phyloP scores from a whole-genome alignment of 2,797 vertebrate genomes.

The Lacerta bilineata region DNA sequence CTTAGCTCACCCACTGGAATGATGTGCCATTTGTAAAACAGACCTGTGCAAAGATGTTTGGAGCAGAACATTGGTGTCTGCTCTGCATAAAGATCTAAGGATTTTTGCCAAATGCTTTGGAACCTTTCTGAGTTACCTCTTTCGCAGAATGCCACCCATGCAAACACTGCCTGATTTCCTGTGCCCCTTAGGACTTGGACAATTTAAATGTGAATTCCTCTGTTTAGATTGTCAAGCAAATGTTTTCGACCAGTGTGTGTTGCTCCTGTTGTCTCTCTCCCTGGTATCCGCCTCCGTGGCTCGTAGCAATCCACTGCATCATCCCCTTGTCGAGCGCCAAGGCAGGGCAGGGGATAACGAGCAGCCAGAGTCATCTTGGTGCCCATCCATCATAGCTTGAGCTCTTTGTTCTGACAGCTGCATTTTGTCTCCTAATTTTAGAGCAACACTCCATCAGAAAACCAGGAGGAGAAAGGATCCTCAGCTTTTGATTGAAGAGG shows the following conservation, averaged over 20 bases:
- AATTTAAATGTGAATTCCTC: constrained; percentile 58
- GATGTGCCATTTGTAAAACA: background rate
- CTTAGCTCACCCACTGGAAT: background rate
- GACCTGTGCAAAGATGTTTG: background rate
- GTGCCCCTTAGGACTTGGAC: background rate
- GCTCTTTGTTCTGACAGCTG: constrained; percentile 79
- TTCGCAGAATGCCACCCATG: background rate
- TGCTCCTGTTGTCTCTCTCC: constrained; percentile 50
- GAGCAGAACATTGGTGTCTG: background rate
- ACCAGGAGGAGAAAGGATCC: constrained; percentile 61
- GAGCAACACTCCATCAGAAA: constrained; percentile 63
- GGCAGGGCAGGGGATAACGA: constrained; percentile 80
- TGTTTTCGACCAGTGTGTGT: constrained; percentile 47
- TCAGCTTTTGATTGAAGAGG: constrained; percentile 74
- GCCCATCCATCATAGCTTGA: constrained; percentile 79
- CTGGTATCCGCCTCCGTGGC: constrained; percentile 53
- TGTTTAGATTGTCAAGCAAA: constrained; percentile 65
- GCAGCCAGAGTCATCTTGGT: constrained; percentile 77
- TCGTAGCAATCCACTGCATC: constrained; percentile 47
- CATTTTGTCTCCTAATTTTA: constrained; percentile 77
- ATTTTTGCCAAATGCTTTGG: background rate
- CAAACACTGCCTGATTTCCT: background rate
- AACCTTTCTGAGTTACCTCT: background rate
- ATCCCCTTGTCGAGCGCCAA: constrained; percentile 65
- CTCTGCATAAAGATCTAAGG: background rate